Conservation (phyloP, 2,113 vertebrate genomes). For the Phocoena sinus region DNA sequence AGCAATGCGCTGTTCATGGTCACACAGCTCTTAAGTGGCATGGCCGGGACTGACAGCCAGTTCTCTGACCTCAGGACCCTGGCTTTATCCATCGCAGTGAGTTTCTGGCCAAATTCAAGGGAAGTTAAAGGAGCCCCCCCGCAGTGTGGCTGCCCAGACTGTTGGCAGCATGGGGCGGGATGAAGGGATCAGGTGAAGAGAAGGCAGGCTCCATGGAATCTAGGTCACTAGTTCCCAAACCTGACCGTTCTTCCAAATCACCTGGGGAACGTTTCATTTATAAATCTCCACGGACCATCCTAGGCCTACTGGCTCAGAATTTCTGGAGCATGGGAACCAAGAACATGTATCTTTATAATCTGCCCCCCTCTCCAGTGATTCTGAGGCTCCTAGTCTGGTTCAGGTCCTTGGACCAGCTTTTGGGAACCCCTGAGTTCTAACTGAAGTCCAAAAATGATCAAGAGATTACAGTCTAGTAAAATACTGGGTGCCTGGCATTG, state of each 20-base stretch:
- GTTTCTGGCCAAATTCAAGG: background rate
- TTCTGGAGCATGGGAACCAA: background rate
- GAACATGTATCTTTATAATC: background rate
- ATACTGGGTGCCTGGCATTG: background rate
- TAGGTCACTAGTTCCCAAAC: constrained; percentile 25
- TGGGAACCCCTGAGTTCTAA: background rate
- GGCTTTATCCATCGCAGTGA: background rate
- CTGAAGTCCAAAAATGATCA: background rate
- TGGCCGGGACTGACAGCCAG: background rate
- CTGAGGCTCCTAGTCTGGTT: background rate
- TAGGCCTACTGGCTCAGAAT: background rate
- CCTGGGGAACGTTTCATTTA: background rate
- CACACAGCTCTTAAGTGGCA: background rate
- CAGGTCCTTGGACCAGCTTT: background rate
- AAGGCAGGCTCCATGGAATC: background rate
- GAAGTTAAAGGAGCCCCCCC: background rate
- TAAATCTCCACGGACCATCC: background rate
- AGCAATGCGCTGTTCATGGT: background rate
- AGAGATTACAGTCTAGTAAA: background rate
- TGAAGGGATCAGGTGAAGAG: background rate
- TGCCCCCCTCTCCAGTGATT: background rate
- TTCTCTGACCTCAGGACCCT: background rate
- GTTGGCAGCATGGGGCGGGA: background rate
- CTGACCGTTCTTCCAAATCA: background rate
- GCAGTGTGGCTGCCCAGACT: background rate